Conservation (phyloP, 64 coral and sea anemone genomes). For the Platygyra sinensis region DNA sequence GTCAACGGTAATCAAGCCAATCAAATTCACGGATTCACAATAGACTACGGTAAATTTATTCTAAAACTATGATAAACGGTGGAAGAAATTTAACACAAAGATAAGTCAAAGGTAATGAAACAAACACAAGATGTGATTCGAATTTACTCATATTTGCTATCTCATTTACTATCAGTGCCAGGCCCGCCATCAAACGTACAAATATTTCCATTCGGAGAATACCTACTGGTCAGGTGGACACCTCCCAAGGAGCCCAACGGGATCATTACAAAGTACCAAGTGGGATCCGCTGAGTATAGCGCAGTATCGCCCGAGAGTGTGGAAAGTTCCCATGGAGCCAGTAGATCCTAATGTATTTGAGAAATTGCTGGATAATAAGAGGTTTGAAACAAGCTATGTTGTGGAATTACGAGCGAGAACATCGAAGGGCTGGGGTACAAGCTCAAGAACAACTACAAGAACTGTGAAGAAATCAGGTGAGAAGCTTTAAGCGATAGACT, state of each 20-base stretch:
- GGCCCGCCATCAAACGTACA: conserved; percentile 36
- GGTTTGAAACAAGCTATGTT: conserved; percentile 37
- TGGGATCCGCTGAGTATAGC: conserved; percentile 23
- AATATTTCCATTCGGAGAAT: conserved; percentile 28
- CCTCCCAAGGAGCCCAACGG: conserved; percentile 44
- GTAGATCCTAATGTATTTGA: background rate
- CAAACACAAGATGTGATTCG: too few relatives aligned
- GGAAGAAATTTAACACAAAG: too few relatives aligned
- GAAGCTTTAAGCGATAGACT: background rate
- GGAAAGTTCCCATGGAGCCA: background rate
- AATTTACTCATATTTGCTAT: background rate
- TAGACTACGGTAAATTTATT: too few relatives aligned
- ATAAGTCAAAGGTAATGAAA: too few relatives aligned
- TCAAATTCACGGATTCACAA: too few relatives aligned
- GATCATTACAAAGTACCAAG: conserved; percentile 39
- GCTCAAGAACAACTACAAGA: background rate
- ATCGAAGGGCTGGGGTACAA: background rate
- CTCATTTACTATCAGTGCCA: conserved; percentile 7
- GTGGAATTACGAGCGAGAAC: conserved; percentile 47
- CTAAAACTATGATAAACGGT: too few relatives aligned
- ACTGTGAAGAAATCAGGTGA: conserved; percentile 24
- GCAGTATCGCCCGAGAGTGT: background rate
- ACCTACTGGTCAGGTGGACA: conserved; percentile 60
- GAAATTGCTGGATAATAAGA: conserved; percentile 4
- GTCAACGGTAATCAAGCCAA: too few relatives aligned